phyloP scores from a whole-genome alignment of 2,113 vertebrate genomes.

The Nymphicus hollandicus region DNA sequence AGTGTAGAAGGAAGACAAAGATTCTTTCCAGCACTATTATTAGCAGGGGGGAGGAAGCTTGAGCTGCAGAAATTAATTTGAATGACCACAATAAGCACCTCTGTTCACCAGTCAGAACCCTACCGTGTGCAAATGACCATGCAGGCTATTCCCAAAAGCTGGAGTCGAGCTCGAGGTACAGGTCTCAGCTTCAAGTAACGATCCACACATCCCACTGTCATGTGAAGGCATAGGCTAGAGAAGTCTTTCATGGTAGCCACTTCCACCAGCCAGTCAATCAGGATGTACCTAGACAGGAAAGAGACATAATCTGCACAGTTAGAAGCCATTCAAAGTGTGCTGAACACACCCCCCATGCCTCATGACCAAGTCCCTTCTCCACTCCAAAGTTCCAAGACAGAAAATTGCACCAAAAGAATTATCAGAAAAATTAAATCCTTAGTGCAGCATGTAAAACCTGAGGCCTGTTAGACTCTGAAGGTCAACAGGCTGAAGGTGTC shows the following conservation, averaged over 20 bases:
- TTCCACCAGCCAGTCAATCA: slow-evolving; percentile 97
- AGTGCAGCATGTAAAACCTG: too few species aligned
- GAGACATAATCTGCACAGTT: not conserved
- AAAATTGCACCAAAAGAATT: not conserved
- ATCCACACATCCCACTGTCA: slow-evolving; percentile 92
- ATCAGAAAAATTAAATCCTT: not conserved
- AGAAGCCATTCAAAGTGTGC: not conserved
- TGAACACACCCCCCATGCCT: not conserved
- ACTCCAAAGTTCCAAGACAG: not conserved
- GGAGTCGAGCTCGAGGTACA: slow-evolving; percentile 87
- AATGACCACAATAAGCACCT: not conserved
- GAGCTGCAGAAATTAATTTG: not conserved
- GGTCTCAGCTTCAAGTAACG: slow-evolving; percentile 85
- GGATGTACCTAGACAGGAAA: slow-evolving; percentile 83
- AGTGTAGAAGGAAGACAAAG: not conserved
- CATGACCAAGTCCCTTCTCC: not conserved
- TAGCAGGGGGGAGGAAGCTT: not conserved
- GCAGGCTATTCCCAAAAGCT: slow-evolving; percentile 95
- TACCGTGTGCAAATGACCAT: slow-evolving; percentile 98
- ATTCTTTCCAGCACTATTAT: not conserved
- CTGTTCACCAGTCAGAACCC: not conserved
- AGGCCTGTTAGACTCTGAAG: not conserved
- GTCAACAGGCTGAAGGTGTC: not conserved
- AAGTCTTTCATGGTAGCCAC: slow-evolving; percentile 98
- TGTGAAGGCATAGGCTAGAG: slow-evolving; percentile 90